A percentile compares a stretch with the other conserved stretches of the same genome.
These are phyloP conservation scores for Zaprionus taronus DNA, from an alignment of 1,140 invertebrate genomes.

Conservation along the genomic window DNA sequence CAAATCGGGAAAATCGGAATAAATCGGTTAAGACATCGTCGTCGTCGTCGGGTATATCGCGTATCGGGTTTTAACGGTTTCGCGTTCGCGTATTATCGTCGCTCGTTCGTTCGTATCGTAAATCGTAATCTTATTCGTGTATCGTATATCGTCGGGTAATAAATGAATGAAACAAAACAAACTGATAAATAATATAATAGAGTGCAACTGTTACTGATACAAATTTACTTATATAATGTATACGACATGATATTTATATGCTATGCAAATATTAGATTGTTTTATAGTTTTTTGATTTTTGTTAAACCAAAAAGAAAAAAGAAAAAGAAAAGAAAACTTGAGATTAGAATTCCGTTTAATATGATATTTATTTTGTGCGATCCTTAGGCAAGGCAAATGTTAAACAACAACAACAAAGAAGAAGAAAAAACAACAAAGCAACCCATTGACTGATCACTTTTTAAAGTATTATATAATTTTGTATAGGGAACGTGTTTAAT, in stretches of 20 bases:
- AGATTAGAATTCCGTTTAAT: constrained; percentile 68
- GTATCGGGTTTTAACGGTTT: constrained; percentile 82
- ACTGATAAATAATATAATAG: constrained; percentile 64
- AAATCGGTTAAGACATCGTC: constrained; percentile 22
- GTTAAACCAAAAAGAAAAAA: constrained; percentile 17
- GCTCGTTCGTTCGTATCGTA: constrained; percentile 71
- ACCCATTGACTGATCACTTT: constrained; percentile 79
- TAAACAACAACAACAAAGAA: constrained; percentile 16
- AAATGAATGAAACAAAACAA: constrained; percentile 48
- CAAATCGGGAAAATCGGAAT: no score
- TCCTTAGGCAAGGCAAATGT: constrained; percentile 37
- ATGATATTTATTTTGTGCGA: constrained; percentile 67
- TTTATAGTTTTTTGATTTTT: constrained; percentile 48
- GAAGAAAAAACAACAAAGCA: constrained; percentile 59
- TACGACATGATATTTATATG: constrained; percentile 67
- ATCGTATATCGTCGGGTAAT: constrained; percentile 65
- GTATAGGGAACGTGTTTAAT: constrained; percentile 71
- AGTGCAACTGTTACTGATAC: constrained; percentile 76
- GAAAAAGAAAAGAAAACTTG: constrained; percentile 37
- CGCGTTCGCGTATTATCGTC: constrained; percentile 83
- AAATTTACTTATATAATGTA: constrained; percentile 74
- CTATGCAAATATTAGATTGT: constrained; percentile 57
- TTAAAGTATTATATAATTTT: constrained; percentile 81
- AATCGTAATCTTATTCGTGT: constrained; percentile 15
- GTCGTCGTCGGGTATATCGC: constrained; percentile 76